Conservation (phyloP, 2,113 vertebrate species). For the Xiphophorus couchianus region DNA sequence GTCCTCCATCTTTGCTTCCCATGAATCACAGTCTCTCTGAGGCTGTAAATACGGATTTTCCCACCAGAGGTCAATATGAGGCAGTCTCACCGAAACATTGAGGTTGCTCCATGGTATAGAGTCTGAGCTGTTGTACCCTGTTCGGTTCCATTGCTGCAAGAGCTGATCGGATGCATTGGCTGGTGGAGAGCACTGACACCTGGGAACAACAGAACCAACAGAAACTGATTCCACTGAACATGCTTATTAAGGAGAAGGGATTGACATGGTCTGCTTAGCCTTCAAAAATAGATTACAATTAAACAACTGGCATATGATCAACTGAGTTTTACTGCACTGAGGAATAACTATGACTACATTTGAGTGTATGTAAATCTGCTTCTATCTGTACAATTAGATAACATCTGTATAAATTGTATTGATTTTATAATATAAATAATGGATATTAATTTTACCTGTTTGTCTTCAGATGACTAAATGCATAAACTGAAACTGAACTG, state of each 20-base stretch:
- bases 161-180: slow-evolving; percentile 79
- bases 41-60: slow-evolving; percentile 1
- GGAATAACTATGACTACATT: no score
- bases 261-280: no score
- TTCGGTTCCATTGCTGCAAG: slow-evolving; percentile 75
- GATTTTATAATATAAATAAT: neutral
- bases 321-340: no score
- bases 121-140: slow-evolving; percentile 78
- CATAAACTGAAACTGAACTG: no score
- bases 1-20: neutral
- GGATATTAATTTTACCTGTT: no score
- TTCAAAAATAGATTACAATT: no score
- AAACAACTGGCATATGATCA: no score
- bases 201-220: slow-evolving; percentile 47
- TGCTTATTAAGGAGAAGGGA: neutral
- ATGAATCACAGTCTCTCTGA: neutral
- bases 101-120: slow-evolving; percentile 87
- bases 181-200: slow-evolving; percentile 87
- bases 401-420: neutral
- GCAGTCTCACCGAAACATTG: slow-evolving; percentile 85
- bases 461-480: no score
- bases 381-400: neutral
- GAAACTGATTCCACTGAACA: neutral
- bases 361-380: neutral
- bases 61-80: slow-evolving; percentile 32